These are phyloP conservation scores for Ennomos erosarius DNA, from an alignment of 2,888 invertebrate species.

Conservation along the genomic window DNA sequence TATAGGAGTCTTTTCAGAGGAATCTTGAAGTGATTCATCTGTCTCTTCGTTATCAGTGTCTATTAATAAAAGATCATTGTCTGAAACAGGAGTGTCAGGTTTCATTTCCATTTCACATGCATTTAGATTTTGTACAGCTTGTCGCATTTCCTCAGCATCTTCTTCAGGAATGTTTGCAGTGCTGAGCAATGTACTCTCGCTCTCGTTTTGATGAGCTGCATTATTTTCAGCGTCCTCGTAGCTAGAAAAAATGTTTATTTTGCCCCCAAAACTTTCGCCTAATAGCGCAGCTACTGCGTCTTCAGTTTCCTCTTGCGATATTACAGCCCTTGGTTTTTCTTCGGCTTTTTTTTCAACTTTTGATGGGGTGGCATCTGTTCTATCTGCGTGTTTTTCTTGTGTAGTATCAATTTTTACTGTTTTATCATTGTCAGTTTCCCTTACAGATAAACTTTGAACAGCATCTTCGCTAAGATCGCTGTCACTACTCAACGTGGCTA, in stretches of 20 bases:
- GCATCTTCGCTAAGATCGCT: conserved; percentile 90
- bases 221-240: conserved; percentile 81
- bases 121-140: conserved; percentile 92
- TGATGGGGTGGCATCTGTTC: conserved; percentile 56
- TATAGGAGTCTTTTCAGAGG: conserved; percentile 66
- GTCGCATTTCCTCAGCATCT: conserved; percentile 93
- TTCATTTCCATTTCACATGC: conserved; percentile 90
- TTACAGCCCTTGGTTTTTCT: conserved; percentile 92
- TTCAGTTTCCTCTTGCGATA: conserved; percentile 96
- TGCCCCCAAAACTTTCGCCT: conserved; percentile 93
- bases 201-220: conserved; percentile 69
- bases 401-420: conserved; percentile 59
- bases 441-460: conserved; percentile 90
- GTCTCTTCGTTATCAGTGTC: conserved; percentile 94
- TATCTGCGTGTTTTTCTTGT: conserved; percentile 59
- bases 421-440: conserved; percentile 58
- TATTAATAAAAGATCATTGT: conserved; percentile 92
- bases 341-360: conserved; percentile 86
- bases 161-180: conserved; percentile 87
- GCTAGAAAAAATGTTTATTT: conserved; percentile 82
- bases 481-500: conserved; percentile 84
- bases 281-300: conserved; percentile 95
- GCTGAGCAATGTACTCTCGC: conserved; percentile 72
- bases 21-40: conserved; percentile 83
- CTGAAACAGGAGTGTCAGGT: conserved; percentile 94